phyloP scores from a whole-genome alignment of 2,113 vertebrate species.

The Rattus rattus region DNA sequence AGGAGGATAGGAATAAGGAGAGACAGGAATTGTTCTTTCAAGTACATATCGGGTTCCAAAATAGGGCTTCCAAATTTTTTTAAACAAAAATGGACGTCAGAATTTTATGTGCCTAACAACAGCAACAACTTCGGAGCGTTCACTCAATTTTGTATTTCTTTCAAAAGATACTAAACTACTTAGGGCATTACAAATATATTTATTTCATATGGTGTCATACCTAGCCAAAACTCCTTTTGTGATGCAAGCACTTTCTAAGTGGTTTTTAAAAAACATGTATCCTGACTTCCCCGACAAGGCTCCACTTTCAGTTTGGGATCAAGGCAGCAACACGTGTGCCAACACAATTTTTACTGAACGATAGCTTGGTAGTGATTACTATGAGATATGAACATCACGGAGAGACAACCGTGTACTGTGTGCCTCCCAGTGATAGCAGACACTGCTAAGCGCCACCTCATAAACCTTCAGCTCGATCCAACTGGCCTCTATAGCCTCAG shows the following conservation, averaged over 20 bases:
- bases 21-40: not conserved
- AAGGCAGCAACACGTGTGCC: too few relatives aligned
- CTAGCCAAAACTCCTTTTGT: constrained; percentile 54
- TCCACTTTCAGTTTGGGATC: not conserved
- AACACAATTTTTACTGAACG: not conserved
- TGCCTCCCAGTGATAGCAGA: not conserved
- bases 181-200: not conserved
- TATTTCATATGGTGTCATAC: not conserved
- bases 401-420: not conserved
- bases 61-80: not conserved
- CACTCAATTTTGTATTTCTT: constrained; percentile 42
- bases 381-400: not conserved
- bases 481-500: not conserved
- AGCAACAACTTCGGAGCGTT: not conserved
- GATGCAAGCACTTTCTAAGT: not conserved
- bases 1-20: not conserved
- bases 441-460: not conserved
- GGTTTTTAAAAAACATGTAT: not conserved
- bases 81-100: not conserved
- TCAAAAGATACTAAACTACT: constrained; percentile 33
- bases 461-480: not conserved
- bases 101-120: not conserved
- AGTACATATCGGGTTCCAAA: not conserved
- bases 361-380: not conserved
- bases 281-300: not conserved